These are phyloP conservation scores for Drosophila kanapiae DNA, from an alignment of 1,140 invertebrate genomes.

Conservation along the genomic window DNA sequence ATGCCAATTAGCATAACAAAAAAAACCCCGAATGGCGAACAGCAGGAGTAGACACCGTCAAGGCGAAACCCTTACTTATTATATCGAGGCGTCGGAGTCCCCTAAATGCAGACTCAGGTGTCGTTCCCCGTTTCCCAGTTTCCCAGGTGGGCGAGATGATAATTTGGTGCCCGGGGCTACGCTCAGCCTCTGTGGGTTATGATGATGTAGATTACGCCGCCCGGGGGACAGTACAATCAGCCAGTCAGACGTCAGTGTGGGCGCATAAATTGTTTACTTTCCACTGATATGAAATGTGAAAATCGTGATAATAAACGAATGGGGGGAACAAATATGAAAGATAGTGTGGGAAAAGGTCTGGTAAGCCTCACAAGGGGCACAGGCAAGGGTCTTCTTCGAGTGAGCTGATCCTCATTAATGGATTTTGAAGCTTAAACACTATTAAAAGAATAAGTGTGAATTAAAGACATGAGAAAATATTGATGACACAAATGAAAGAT, in stretches of 20 bases:
- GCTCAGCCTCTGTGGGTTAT: slow-evolving; percentile 14
- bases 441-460: neutral
- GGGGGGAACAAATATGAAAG: slow-evolving; percentile 6
- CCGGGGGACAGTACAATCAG: slow-evolving; percentile 54
- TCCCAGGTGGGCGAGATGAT: slow-evolving; percentile 67
- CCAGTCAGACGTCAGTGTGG: slow-evolving; percentile 74
- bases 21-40: slow-evolving; percentile 35
- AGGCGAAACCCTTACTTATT: slow-evolving; percentile 48
- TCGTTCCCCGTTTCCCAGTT: slow-evolving; percentile 33
- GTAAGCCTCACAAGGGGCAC: slow-evolving; percentile 4
- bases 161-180: slow-evolving; percentile 40
- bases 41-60: slow-evolving; percentile 3
- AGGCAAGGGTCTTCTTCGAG: slow-evolving; percentile 8
- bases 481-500: neutral
- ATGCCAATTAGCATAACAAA: slow-evolving; percentile 82
- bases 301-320: slow-evolving; percentile 64
- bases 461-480: neutral
- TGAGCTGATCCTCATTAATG: slow-evolving; percentile 37
- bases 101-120: slow-evolving; percentile 79
- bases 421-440: neutral
- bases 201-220: slow-evolving; percentile 76
- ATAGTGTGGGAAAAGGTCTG: slow-evolving; percentile 59
- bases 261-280: slow-evolving; percentile 74
- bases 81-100: slow-evolving; percentile 37
- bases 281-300: slow-evolving; percentile 71